Evolutionary conservation across 2,113 vertebrate genomes (phyloP).

Genomic region (Telmatochromis brachygnathus): DNA sequence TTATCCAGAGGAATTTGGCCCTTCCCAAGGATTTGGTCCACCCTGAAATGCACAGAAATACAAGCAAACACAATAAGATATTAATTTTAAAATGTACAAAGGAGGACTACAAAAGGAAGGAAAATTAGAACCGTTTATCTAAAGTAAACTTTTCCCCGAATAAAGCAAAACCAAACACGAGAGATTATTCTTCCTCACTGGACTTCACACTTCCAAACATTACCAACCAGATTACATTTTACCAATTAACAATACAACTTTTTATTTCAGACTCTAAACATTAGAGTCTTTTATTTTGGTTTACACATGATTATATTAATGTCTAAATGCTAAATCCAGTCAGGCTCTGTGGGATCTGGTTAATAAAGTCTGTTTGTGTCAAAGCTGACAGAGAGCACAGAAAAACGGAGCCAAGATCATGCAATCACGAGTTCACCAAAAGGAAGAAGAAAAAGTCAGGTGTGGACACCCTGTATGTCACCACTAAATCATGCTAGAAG

Average conservation of each 20-base stretch:
- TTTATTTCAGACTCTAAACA: background rate
- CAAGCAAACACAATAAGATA: background rate
- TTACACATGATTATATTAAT: background rate
- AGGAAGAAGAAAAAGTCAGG: background rate
- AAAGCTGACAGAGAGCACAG: background rate
- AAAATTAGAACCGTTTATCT: background rate
- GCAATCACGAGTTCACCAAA: background rate
- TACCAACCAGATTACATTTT: background rate
- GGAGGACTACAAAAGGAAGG: background rate
- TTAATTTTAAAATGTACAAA: background rate
- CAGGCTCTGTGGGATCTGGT: background rate
- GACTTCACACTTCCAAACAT: background rate
- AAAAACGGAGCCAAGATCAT: background rate
- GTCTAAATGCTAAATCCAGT: background rate
- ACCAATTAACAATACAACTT: background rate
- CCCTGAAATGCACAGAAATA: conserved; percentile 62
- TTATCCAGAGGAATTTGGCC: conserved; percentile 93
- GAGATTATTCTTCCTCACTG: background rate
- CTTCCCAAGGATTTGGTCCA: conserved; percentile 96
- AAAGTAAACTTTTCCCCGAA: fast-evolving
- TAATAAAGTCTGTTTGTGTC: background rate
- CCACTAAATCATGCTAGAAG: background rate
- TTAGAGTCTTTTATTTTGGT: background rate
- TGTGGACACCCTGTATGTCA: background rate
- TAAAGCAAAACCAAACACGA: background rate